These are phyloP conservation scores for Cheirogaleus medius DNA, from an alignment of 2,113 vertebrate species.

Conservation along the genomic window DNA sequence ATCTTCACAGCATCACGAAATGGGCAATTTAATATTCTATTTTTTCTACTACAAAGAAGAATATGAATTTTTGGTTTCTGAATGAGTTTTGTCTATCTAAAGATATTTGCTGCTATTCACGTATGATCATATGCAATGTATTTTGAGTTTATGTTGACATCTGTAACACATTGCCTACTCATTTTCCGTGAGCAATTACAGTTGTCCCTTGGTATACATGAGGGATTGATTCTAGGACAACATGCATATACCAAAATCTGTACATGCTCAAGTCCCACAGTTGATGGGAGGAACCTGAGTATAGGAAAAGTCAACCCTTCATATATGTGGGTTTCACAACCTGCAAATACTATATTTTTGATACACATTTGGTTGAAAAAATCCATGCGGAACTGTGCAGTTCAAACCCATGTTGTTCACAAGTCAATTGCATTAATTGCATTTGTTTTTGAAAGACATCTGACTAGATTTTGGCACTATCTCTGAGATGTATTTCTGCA, in stretches of 20 bases:
- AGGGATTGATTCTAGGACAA: background rate
- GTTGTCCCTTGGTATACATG: background rate
- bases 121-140: background rate
- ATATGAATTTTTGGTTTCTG: background rate
- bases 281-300: background rate
- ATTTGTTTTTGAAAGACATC: background rate
- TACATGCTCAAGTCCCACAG: background rate
- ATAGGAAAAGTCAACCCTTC: background rate
- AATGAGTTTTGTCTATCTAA: background rate
- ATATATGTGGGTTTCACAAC: background rate
- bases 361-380: background rate
- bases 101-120: background rate
- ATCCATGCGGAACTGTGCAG: background rate
- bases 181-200: background rate
- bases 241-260: background rate
- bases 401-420: background rate
- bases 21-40: background rate
- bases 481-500: background rate
- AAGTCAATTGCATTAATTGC: background rate
- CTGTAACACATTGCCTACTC: background rate
- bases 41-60: background rate
- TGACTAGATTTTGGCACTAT: background rate
- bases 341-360: background rate
- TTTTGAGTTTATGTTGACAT: background rate
- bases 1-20: background rate